These are phyloP conservation scores for Dorcus parallelipipedus DNA, from an alignment of 2,888 invertebrate genomes.

Conservation along the genomic window DNA sequence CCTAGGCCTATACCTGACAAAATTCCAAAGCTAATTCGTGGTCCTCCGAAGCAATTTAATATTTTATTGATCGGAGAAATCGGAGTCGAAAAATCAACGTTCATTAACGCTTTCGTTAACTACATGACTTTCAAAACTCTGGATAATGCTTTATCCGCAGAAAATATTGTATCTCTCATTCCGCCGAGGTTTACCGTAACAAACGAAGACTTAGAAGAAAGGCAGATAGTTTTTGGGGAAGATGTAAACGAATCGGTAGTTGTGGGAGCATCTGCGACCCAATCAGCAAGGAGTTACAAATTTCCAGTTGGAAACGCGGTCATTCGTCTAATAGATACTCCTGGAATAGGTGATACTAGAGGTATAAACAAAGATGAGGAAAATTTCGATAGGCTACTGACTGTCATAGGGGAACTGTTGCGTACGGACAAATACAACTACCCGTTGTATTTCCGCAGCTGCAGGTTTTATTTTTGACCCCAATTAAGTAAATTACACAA, in stretches of 20 bases:
- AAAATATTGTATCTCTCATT: constrained; percentile 14
- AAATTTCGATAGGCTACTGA: constrained; percentile 36
- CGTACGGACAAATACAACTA: too few relatives aligned
- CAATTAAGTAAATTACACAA: too few relatives aligned
- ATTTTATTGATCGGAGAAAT: constrained; percentile 24
- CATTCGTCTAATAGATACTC: constrained; percentile 19
- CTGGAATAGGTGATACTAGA: constrained; percentile 30
- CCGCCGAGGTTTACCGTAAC: constrained; percentile 16
- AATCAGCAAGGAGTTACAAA: constrained; percentile 6
- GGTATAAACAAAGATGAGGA: constrained; percentile 30
- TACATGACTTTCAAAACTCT: constrained; percentile 18
- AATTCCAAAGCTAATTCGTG: too few relatives aligned
- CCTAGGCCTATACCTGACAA: too few relatives aligned
- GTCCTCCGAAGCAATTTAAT: constrained; percentile 14
- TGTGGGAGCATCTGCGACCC: constrained; percentile 11
- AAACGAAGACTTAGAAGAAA: constrained; percentile 10
- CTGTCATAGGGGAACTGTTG: constrained; percentile 11
- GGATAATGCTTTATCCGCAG: constrained; percentile 14
- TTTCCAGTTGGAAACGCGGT: neutral
- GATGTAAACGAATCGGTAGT: constrained; percentile 1
- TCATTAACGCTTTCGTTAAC: constrained; percentile 23
- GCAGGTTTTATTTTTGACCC: too few relatives aligned
- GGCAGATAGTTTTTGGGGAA: constrained; percentile 1
- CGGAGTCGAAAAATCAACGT: constrained; percentile 25
- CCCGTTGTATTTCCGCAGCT: too few relatives aligned